phyloP scores from a whole-genome alignment of 23 tunicate species.

The Trididemnum nubilum region DNA sequence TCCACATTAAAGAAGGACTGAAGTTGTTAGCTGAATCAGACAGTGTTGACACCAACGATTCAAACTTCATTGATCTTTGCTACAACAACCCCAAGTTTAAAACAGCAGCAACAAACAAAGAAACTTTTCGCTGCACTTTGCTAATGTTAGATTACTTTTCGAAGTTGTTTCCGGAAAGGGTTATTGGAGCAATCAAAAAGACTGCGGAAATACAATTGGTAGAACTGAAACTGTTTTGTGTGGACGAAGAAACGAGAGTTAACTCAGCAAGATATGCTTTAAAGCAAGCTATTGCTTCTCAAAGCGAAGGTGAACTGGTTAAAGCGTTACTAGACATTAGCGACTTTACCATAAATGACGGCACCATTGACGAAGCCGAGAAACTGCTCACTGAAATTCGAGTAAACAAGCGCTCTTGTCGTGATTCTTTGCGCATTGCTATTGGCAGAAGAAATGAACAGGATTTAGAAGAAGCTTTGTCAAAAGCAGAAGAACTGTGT shows the following conservation, averaged over 20 bases:
- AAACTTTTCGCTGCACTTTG: background rate
- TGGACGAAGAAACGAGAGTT: constrained; percentile 20
- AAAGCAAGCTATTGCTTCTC: constrained; percentile 18
- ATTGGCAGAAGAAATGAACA: constrained; percentile 17
- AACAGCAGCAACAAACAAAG: background rate
- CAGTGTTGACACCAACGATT: background rate
- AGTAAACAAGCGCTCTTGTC: constrained; percentile 19
- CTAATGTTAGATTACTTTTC: constrained; percentile 1
- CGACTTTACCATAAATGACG: constrained; percentile 7
- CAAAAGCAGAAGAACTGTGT: constrained; percentile 15
- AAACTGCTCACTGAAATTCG: constrained; percentile 18
- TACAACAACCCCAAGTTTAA: constrained; percentile 18
- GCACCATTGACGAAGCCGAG: constrained; percentile 26
- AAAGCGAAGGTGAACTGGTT: constrained; percentile 26
- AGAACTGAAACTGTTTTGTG: constrained; percentile 30
- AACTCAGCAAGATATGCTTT: constrained; percentile 41
- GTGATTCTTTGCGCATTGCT: constrained; percentile 24
- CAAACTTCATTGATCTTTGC: constrained; percentile 26
- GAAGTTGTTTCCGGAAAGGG: constrained; percentile 27
- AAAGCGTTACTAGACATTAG: constrained; percentile 28
- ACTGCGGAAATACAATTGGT: constrained; percentile 44
- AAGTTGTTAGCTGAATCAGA: background rate
- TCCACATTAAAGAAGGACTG: constrained; percentile 12
- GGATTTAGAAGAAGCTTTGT: constrained; percentile 20
- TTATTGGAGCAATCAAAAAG: constrained; percentile 12